Conservation (phyloP, 2,888 invertebrate genomes). For the Drosophila imparisetae region DNA sequence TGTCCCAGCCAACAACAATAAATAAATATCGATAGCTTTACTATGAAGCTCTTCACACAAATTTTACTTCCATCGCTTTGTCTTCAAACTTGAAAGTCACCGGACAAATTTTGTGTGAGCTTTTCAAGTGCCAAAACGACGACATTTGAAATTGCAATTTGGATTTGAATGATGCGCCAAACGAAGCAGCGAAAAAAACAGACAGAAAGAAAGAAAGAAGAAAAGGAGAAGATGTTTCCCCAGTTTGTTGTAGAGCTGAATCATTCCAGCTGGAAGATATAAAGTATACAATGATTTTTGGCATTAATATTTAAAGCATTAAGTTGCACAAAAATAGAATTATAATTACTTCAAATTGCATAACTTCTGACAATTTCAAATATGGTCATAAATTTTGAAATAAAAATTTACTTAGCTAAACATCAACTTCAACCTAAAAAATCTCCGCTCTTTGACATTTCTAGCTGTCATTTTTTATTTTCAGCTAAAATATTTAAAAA, state of each 20-base stretch:
- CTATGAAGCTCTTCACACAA: slow-evolving; percentile 28
- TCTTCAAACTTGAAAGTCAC: slow-evolving; percentile 60
- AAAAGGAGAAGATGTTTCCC: neutral
- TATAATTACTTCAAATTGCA: neutral
- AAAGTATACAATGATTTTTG: neutral
- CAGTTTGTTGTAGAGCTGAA: neutral
- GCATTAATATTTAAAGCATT: neutral
- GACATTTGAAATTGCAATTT: slow-evolving; percentile 55
- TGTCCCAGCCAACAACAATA: slow-evolving; percentile 16
- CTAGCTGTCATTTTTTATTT: neutral
- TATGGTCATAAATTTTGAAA: no score
- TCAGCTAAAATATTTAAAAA: neutral
- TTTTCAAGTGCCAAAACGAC: slow-evolving; percentile 51
- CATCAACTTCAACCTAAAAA: neutral
- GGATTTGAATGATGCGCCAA: slow-evolving; percentile 41
- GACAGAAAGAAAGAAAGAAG: neutral
- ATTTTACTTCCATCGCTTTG: slow-evolving; percentile 38
- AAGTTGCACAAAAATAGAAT: neutral
- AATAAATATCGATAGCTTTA: slow-evolving; percentile 55
- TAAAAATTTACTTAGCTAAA: neutral
- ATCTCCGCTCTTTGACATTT: neutral
- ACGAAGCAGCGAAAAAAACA: slow-evolving; percentile 24
- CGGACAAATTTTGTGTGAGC: slow-evolving; percentile 53
- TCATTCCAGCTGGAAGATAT: neutral
- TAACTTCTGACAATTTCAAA: neutral